A percentile compares a stretch with the other conserved stretches of the same genome.
These are phyloP conservation scores for Leptinotarsa defecta DNA, from an alignment of 1,140 invertebrate genomes.

Conservation along the genomic window DNA sequence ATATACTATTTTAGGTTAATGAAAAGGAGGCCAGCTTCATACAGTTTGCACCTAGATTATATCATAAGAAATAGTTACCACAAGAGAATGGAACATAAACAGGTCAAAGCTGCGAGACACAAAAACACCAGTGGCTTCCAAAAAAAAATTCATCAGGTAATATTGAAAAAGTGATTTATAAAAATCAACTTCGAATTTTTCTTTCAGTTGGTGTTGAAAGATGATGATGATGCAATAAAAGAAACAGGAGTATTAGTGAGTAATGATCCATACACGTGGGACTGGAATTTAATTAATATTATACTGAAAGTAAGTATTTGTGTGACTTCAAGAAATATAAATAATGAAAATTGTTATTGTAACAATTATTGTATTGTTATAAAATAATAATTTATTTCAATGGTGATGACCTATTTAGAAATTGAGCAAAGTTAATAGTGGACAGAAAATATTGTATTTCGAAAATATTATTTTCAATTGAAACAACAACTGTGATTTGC, in stretches of 20 bases:
- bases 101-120: slow-evolving; percentile 28
- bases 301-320: slow-evolving; percentile 70
- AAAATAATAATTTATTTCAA: too few relatives aligned
- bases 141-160: slow-evolving; percentile 52
- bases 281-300: slow-evolving; percentile 81
- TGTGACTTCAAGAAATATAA: too few relatives aligned
- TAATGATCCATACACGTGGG: slow-evolving; percentile 76
- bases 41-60: slow-evolving; percentile 83
- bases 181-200: slow-evolving; percentile 15
- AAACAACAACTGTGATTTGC: too few relatives aligned
- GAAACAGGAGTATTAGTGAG: slow-evolving; percentile 76
- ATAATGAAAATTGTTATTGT: too few relatives aligned
- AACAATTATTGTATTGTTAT: too few relatives aligned
- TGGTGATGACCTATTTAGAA: too few relatives aligned
- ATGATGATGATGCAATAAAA: slow-evolving; percentile 70
- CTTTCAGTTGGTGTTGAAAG: slow-evolving; percentile 59
- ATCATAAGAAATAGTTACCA: slow-evolving; percentile 57
- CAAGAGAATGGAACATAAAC: slow-evolving; percentile 39
- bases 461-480: too few relatives aligned
- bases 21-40: slow-evolving; percentile 75
- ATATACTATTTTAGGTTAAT: slow-evolving; percentile 61
- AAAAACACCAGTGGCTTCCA: slow-evolving; percentile 37
- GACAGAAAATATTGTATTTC: too few relatives aligned
- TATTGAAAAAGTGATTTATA: neutral
- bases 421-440: too few relatives aligned